A percentile compares a stretch with the other conserved stretches of the same genome.
phyloP scores from a whole-genome alignment of 37 sponge, comb jelly and placozoan species.

The Halichondria panicea region DNA sequence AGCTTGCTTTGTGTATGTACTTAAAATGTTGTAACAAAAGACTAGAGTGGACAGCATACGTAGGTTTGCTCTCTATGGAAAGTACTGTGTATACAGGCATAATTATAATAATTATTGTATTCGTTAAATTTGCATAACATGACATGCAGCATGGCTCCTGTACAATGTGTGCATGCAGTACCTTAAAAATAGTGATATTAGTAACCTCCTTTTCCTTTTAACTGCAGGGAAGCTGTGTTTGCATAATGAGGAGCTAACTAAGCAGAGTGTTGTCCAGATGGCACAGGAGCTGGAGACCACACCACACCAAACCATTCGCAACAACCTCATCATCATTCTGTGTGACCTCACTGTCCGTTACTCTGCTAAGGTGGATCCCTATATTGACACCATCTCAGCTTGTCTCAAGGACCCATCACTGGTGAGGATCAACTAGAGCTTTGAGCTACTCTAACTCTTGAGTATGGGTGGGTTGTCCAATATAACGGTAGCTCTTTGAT shows the following conservation, averaged over 20 bases:
- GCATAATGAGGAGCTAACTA: slow-evolving; percentile 75
- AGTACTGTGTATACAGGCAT: too few species aligned
- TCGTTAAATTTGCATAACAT: too few species aligned
- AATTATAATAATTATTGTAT: too few species aligned
- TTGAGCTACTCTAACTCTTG: not conserved
- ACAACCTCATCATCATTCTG: slow-evolving; percentile 80
- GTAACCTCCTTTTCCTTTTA: too few species aligned
- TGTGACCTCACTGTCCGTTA: slow-evolving; percentile 80
- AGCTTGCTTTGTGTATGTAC: too few species aligned
- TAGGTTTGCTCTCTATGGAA: too few species aligned
- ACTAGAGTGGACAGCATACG: too few species aligned
- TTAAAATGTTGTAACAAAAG: too few species aligned
- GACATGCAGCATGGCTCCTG: too few species aligned
- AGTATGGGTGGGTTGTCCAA: not conserved
- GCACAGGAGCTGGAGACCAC: slow-evolving; percentile 61
- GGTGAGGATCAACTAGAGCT: not conserved
- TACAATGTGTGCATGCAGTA: too few species aligned
- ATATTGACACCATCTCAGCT: slow-evolving; percentile 65
- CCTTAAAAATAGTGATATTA: too few species aligned
- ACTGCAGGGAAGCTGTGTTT: slow-evolving; percentile 81
- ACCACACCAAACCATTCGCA: slow-evolving; percentile 42
- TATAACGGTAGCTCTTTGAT: not conserved
- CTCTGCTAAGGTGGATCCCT: slow-evolving; percentile 59
- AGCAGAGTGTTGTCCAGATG: slow-evolving; percentile 69
- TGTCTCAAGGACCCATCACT: slow-evolving; percentile 70